Conservation (phyloP, 2,888 invertebrate genomes). For the Trichopria drosophilae region DNA sequence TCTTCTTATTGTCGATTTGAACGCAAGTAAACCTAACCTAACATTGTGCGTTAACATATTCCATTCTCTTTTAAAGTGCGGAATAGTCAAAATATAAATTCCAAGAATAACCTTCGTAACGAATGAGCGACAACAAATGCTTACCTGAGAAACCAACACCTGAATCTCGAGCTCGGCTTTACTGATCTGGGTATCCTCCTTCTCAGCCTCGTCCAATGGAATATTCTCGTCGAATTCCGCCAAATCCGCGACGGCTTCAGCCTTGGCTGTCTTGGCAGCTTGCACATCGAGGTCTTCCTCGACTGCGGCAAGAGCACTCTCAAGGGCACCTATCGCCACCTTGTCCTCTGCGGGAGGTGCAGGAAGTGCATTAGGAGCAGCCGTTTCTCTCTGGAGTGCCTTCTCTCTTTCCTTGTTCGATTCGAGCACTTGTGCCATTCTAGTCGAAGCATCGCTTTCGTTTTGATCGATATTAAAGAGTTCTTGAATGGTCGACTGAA, state of each 20-base stretch:
- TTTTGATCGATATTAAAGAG: slow-evolving; percentile 78
- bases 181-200: slow-evolving; percentile 65
- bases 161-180: slow-evolving; percentile 75
- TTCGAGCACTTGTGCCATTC: slow-evolving; percentile 65
- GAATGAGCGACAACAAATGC: too few species aligned
- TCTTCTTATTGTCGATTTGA: too few species aligned
- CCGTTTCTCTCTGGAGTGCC: slow-evolving; percentile 50
- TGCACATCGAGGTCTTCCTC: slow-evolving; percentile 95
- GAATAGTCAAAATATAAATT: too few species aligned
- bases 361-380: slow-evolving; percentile 37
- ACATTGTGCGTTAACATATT: too few species aligned
- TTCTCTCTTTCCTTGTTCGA: slow-evolving; percentile 58
- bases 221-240: slow-evolving; percentile 96
- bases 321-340: slow-evolving; percentile 68
- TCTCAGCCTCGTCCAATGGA: slow-evolving; percentile 74
- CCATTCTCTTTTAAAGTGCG: too few species aligned
- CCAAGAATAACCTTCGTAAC: neutral
- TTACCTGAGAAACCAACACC: slow-evolving; percentile 72
- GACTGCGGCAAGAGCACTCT: slow-evolving; percentile 83
- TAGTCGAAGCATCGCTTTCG: slow-evolving; percentile 64
- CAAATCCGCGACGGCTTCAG: slow-evolving; percentile 85
- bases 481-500: slow-evolving; percentile 87
- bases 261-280: slow-evolving; percentile 85
- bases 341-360: slow-evolving; percentile 61
- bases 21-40: too few species aligned